phyloP scores from a whole-genome alignment of 2,888 invertebrate species.

The Biston betularia region DNA sequence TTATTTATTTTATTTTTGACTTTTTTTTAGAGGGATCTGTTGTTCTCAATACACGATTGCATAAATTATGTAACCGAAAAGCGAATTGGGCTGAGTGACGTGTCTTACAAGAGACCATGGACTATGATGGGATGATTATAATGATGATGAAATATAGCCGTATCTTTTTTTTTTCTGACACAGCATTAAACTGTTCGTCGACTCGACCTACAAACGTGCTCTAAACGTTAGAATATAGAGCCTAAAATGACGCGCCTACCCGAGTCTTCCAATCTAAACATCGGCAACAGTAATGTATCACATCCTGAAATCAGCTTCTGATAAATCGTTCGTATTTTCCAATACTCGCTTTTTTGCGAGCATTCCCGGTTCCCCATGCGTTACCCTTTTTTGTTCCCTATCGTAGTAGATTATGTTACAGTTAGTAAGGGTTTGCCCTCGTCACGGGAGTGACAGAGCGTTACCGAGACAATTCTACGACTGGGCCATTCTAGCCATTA shows the following conservation, averaged over 20 bases:
- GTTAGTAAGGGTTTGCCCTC: conserved; percentile 56
- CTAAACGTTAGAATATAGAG: no score
- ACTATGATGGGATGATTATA: no score
- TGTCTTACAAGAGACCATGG: no score
- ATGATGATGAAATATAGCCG: no score
- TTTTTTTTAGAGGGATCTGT: no score
- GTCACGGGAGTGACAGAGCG: conserved; percentile 65
- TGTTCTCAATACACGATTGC: no score
- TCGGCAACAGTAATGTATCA: conserved; percentile 23
- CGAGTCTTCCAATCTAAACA: conserved; percentile 12
- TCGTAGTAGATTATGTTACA: conserved; percentile 27
- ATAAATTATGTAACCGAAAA: no score
- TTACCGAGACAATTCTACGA: conserved; percentile 65
- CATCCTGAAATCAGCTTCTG: conserved; percentile 41
- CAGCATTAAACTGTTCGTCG: no score
- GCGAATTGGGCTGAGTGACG: no score
- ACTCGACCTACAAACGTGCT: no score
- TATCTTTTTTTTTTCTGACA: no score
- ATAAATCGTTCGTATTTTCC: conserved; percentile 67
- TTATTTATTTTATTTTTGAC: no score
- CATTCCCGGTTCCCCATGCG: conserved; percentile 39
- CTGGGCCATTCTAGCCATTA: conserved; percentile 63
- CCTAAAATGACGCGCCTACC: background rate
- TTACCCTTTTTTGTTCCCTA: conserved; percentile 32
- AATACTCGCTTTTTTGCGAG: conserved; percentile 65